These are phyloP conservation scores for Caenorhabditis parvicauda DNA, from an alignment of 2,888 invertebrate species.

Conservation along the genomic window DNA sequence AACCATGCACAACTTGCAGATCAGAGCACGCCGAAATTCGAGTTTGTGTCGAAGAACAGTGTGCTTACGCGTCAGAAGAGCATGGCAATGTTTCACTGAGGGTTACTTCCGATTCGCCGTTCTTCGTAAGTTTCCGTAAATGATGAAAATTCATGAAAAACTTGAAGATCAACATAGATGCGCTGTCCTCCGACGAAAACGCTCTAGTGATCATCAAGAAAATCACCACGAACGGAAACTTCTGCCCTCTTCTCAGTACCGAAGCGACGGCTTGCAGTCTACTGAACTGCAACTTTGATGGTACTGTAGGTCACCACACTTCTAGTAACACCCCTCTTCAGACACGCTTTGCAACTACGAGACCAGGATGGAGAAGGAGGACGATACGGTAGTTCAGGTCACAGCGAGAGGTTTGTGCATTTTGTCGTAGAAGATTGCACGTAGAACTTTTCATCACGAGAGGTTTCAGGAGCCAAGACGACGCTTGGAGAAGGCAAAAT, in stretches of 20 bases:
- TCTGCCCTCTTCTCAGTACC: conserved; percentile 50
- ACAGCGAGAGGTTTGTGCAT: conserved; percentile 6
- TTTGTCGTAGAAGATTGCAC: too few relatives aligned
- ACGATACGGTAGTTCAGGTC: conserved; percentile 18
- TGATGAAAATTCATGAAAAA: background rate
- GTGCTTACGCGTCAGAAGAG: conserved; percentile 29
- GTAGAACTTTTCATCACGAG: too few relatives aligned
- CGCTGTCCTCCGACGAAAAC: conserved; percentile 30
- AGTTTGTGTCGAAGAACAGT: conserved; percentile 39
- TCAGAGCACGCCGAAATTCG: conserved; percentile 38
- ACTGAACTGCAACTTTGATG: conserved; percentile 47
- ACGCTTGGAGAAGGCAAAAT: conserved; percentile 21
- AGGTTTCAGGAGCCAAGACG: conserved; percentile 8
- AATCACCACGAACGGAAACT: conserved; percentile 42
- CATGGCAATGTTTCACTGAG: conserved; percentile 28
- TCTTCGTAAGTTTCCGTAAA: conserved; percentile 23
- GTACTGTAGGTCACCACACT: conserved; percentile 1
- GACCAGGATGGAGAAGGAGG: conserved; percentile 25
- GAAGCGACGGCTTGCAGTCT: conserved; percentile 54
- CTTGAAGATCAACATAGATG: conserved; percentile 22
- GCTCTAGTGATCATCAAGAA: conserved; percentile 45
- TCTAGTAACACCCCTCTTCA: conserved; percentile 6
- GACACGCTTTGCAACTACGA: conserved; percentile 33
- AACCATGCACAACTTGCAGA: conserved; percentile 15
- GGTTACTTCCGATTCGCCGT: conserved; percentile 35